These are phyloP conservation scores for Diaphora mendica DNA, from an alignment of 2,888 invertebrate genomes.

Conservation along the genomic window DNA sequence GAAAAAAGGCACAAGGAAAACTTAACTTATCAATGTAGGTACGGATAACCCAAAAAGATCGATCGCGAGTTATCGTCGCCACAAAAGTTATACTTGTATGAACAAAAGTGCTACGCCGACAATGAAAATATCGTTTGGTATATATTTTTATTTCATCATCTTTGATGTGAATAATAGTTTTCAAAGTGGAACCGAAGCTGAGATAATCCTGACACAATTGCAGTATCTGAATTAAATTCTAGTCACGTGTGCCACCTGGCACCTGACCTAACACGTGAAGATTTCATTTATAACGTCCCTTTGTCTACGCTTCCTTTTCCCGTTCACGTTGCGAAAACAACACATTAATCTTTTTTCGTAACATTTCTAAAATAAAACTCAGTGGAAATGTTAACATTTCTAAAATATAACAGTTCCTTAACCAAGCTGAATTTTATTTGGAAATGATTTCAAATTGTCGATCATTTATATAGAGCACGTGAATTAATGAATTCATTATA, in stretches of 20 bases:
- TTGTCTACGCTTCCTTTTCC: conserved; percentile 10
- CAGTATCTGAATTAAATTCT: conserved; percentile 3
- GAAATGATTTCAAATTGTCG: not conserved
- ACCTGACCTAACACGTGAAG: conserved; percentile 11
- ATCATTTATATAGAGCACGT: not conserved
- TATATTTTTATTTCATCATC: not conserved
- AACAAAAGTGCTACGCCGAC: not conserved
- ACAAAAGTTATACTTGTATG: not conserved
- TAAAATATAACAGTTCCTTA: not conserved
- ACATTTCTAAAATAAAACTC: not conserved
- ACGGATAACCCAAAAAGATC: not conserved
- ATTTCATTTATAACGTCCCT: conserved; percentile 17
- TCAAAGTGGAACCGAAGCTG: not conserved
- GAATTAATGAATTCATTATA: not conserved
- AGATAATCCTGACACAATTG: not conserved
- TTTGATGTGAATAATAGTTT: not conserved
- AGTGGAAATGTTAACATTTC: not conserved
- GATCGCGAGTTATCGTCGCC: not conserved
- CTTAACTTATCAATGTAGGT: not conserved
- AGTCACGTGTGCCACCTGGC: conserved; percentile 10
- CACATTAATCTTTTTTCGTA: conserved; percentile 10
- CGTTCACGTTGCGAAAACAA: conserved; percentile 8
- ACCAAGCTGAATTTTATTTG: not conserved
- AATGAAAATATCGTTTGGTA: not conserved
- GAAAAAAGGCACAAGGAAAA: not conserved